Conservation (phyloP, 2,888 invertebrate genomes). For the Meteorus colon region DNA sequence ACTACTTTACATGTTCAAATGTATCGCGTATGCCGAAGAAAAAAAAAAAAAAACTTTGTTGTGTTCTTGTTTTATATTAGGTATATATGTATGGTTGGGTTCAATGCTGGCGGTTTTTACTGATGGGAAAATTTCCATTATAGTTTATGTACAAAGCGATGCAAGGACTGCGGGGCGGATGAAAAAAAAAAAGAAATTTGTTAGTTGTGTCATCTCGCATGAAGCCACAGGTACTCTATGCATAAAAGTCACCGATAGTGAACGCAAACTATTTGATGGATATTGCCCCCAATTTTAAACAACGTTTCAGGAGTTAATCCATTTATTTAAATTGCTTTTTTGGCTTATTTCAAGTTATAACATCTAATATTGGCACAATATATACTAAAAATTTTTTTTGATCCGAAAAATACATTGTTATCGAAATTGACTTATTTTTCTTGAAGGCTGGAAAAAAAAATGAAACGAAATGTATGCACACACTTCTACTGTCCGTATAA, state of each 20-base stretch:
- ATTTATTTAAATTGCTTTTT: slow-evolving; percentile 41
- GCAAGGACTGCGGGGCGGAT: slow-evolving; percentile 18
- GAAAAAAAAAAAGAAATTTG: slow-evolving; percentile 36
- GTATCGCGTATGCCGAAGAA: slow-evolving; percentile 69
- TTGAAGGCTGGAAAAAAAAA: slow-evolving; percentile 15
- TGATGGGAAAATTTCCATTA: slow-evolving; percentile 41
- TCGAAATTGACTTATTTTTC: slow-evolving; percentile 21
- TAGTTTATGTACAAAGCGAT: slow-evolving; percentile 52
- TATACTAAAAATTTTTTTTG: slow-evolving; percentile 4
- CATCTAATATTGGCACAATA: slow-evolving; percentile 14
- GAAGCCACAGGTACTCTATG: slow-evolving; percentile 31
- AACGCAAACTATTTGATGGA: slow-evolving; percentile 51
- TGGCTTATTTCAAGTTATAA: slow-evolving; percentile 36
- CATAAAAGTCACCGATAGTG: slow-evolving; percentile 59
- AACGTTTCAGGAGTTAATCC: slow-evolving; percentile 33
- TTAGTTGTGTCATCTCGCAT: slow-evolving; percentile 36
- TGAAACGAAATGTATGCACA: slow-evolving; percentile 16
- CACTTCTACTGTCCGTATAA: slow-evolving; percentile 32
- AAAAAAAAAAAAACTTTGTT: slow-evolving; percentile 66
- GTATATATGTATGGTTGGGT: slow-evolving; percentile 68
- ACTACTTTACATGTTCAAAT: slow-evolving; percentile 70
- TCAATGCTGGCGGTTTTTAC: slow-evolving; percentile 65
- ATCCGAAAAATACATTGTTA: slow-evolving; percentile 32
- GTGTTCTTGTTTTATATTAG: slow-evolving; percentile 73
- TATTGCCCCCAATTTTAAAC: neutral